Conservation (phyloP, 1,140 invertebrate species). For the Lineus longissimus region DNA sequence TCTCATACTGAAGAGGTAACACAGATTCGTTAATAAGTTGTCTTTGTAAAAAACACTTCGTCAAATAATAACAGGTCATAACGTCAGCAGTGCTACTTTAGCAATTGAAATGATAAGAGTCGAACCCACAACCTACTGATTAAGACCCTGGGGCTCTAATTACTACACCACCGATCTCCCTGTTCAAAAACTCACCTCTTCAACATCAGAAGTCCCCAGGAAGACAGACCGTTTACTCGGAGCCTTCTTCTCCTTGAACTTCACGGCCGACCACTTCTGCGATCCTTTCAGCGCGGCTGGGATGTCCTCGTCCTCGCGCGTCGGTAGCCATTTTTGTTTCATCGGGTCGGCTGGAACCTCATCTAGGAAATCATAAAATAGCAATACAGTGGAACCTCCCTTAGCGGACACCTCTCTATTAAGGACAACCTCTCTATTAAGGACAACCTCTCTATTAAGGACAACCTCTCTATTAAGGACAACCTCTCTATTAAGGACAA, state of each 20-base stretch:
- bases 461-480: too few relatives aligned
- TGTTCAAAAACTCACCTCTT: background rate
- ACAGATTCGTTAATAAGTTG: too few relatives aligned
- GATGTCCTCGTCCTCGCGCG: background rate
- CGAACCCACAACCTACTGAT: too few relatives aligned
- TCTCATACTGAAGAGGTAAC: background rate
- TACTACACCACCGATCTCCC: background rate
- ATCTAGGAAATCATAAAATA: background rate
- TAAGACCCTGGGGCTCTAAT: too few relatives aligned
- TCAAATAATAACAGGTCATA: too few relatives aligned
- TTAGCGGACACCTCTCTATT: too few relatives aligned
- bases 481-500: too few relatives aligned
- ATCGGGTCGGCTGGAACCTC: too few relatives aligned
- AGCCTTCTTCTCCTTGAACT: slow-evolving; percentile 15
- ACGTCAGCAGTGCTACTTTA: slow-evolving; percentile 9
- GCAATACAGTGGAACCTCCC: too few relatives aligned
- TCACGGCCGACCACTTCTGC: slow-evolving; percentile 20
- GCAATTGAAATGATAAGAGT: background rate
- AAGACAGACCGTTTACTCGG: slow-evolving; percentile 23
- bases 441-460: too few relatives aligned
- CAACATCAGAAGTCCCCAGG: background rate
- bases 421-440: too few relatives aligned
- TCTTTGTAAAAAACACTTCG: too few relatives aligned
- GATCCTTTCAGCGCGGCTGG: slow-evolving; percentile 15
- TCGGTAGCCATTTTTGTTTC: background rate